Evolutionary conservation across 2,113 vertebrate species (phyloP).

Genomic region (Fregata magnificens): DNA sequence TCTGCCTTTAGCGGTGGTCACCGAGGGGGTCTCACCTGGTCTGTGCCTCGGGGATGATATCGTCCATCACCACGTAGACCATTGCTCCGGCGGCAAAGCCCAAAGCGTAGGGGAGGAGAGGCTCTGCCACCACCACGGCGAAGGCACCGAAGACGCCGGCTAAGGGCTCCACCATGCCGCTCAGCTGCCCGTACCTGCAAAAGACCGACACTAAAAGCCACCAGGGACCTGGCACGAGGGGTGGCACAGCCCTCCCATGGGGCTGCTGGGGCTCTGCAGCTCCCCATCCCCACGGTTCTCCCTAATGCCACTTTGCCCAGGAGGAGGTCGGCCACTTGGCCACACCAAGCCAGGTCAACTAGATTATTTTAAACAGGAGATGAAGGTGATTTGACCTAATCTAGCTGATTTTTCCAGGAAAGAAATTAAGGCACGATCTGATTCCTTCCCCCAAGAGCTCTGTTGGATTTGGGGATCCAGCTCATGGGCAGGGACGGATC

Average conservation of each 20-base stretch:
- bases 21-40: constrained; percentile 75
- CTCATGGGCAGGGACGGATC: not conserved
- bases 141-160: constrained; percentile 84
- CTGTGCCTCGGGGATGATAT: constrained; percentile 97
- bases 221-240: fast-evolving
- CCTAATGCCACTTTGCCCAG: fast-evolving
- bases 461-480: not conserved
- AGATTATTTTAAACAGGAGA: fast-evolving
- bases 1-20: not conserved
- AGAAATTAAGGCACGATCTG: not conserved
- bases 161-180: constrained; percentile 94
- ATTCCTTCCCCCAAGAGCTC: not conserved
- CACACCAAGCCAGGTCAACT: not conserved
- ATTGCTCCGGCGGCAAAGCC: constrained; percentile 95
- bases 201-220: not conserved
- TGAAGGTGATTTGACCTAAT: not conserved
- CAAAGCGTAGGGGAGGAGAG: constrained; percentile 90
- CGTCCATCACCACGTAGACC: constrained; percentile 95
- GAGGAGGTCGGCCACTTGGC: fast-evolving
- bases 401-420: not conserved
- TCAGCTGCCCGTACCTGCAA: constrained; percentile 93
- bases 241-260: not conserved
- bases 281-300: fast-evolving
- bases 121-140: constrained; percentile 86
- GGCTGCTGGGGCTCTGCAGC: fast-evolving